Evolutionary conservation across 2,113 vertebrate genomes (phyloP).

Genomic region (Hepsetus odoe): DNA sequence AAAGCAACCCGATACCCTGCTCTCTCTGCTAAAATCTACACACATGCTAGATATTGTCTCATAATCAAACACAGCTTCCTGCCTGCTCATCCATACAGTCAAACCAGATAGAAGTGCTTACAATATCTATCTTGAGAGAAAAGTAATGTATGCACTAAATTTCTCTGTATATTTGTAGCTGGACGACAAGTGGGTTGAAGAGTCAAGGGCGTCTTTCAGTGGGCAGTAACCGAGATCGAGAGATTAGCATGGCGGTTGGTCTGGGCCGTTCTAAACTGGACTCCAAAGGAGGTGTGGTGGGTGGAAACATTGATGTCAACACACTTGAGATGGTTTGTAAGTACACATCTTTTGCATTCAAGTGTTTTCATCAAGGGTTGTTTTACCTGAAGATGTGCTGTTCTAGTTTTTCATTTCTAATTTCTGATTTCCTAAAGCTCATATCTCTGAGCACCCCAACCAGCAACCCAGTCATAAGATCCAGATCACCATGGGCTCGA

Average conservation of each 20-base stretch:
- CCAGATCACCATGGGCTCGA: conserved; percentile 99
- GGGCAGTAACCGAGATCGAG: conserved; percentile 93
- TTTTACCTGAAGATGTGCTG: neutral
- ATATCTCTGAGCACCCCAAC: conserved; percentile 98
- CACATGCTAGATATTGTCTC: neutral
- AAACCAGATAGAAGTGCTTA: neutral
- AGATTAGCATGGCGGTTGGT: conserved; percentile 98
- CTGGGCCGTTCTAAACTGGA: conserved; percentile 95
- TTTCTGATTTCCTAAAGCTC: conserved; percentile 75
- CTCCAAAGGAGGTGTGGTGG: conserved; percentile 97
- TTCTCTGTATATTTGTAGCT: conserved; percentile 73
- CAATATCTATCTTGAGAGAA: neutral
- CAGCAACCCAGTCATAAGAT: conserved; percentile 98
- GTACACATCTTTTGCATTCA: conserved; percentile 63
- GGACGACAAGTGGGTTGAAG: conserved; percentile 98
- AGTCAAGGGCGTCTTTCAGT: conserved; percentile 97
- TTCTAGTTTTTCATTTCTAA: conserved; percentile 1
- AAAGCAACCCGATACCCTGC: neutral
- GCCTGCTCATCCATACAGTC: neutral
- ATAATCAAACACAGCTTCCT: neutral
- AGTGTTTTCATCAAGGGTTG: too few relatives aligned
- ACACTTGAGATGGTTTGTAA: conserved; percentile 99
- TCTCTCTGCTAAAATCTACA: too few relatives aligned
- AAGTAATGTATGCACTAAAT: neutral
- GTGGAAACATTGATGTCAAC: conserved; percentile 97